Evolutionary conservation across 2,113 vertebrate genomes (phyloP), one percentile per base, ranked within the genome.

Genomic region (Pholis gunnellus): DNA sequence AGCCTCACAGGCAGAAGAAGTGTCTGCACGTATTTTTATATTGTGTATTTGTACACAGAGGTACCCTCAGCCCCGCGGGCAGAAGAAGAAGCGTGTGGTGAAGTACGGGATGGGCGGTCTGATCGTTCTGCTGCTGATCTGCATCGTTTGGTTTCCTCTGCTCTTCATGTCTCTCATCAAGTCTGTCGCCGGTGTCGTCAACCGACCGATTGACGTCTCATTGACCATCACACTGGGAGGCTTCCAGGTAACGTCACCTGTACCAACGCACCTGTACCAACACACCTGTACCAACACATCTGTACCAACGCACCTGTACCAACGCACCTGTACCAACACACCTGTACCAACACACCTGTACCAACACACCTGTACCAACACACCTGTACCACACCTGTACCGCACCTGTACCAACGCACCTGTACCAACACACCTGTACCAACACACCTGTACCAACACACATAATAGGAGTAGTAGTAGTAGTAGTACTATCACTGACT

Each of bases 21-120:
- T 22, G 15, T 18, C 6, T 46, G 9, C 54, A 22, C 13, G 6
- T n/a, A 1, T 77, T 1, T 6, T 1, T 6, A 20, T 18, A 7
- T 27, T 78, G 48, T 83, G n/a, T 86, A 10, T 64, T 22, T 81
- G 38, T 79, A 9, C n/a, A 2, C 84, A 91, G 90, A 67, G 86
- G 9, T 91, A 89, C 74, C 90, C 90, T 6, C 90, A 91, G 83
- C 90, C 88, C 1, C 75, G 86, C 0, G 88, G 90, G 0, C 88
- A 89, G 84, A 88, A 89, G 88, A 89, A 89, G 77, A 89, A 89
- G 67, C 72, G 84, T 1, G 86, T 89, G 31, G 90, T 91, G 61
- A 91, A 91, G 76, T 91, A 88, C 5, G 88, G 90, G 65, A 89
- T 91, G 90, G 90, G 90, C 0, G 90, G 90, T 1, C 75, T 91